A percentile compares a stretch with the other conserved stretches of the same genome.
phyloP scores from a whole-genome alignment of 2,113 vertebrate genomes.

The Aegypius monachus region DNA sequence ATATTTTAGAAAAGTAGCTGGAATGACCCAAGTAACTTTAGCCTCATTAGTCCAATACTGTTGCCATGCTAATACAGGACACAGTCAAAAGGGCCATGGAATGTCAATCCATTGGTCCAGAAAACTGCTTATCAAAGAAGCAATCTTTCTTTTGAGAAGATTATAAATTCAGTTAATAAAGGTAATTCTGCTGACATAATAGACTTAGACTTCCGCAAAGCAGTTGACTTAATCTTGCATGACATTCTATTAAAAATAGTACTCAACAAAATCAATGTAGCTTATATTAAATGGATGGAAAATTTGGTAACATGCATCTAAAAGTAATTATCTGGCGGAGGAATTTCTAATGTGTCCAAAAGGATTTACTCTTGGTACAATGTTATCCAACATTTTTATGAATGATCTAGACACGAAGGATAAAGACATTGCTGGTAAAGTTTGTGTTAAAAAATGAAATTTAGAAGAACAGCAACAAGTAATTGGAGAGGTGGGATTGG shows the following conservation, averaged over 20 bases:
- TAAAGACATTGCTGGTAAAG: background rate
- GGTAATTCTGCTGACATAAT: conserved; percentile 29
- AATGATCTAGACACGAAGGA: background rate
- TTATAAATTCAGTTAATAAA: background rate
- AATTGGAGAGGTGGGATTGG: background rate
- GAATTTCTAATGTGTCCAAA: background rate
- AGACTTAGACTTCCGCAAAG: background rate
- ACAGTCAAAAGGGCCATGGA: background rate
- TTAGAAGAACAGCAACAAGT: background rate
- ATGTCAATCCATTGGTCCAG: background rate
- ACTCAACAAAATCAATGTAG: background rate
- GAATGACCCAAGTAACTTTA: background rate
- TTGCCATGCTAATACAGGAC: background rate
- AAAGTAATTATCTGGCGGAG: conserved; percentile 21
- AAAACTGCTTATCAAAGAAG: background rate
- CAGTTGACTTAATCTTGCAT: conserved; percentile 2
- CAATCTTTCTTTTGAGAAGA: background rate
- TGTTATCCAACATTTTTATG: background rate
- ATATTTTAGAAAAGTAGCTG: background rate
- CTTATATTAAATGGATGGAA: background rate
- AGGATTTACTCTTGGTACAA: background rate
- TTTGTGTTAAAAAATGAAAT: background rate
- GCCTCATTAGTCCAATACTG: background rate
- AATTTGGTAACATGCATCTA: background rate
- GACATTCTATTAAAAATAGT: conserved; percentile 29